Evolutionary conservation across 2,113 vertebrate species (phyloP).

Genomic region (Cromileptes altivelis): DNA sequence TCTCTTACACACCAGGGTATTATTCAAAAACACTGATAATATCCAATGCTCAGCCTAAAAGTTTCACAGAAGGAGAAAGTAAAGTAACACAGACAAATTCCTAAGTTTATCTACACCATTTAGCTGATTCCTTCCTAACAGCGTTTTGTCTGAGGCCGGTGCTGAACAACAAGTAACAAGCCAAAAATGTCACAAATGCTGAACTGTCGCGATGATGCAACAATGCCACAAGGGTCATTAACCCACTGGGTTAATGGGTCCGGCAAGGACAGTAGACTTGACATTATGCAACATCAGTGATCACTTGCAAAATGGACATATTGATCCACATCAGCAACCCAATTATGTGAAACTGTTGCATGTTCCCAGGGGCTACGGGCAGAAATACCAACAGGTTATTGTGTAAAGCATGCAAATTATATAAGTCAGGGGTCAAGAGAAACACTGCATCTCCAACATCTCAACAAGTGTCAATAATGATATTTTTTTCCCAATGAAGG

Average conservation of each 20-base stretch:
- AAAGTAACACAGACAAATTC: neutral
- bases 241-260: slow-evolving; percentile 60
- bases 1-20: slow-evolving; percentile 1
- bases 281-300: slow-evolving; percentile 64
- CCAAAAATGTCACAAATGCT: slow-evolving; percentile 30
- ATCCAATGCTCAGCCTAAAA: neutral
- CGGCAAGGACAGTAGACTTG: slow-evolving; percentile 43
- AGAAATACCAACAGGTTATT: slow-evolving; percentile 20
- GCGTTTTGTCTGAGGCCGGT: slow-evolving; percentile 2
- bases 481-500: neutral
- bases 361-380: slow-evolving; percentile 25
- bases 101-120: slow-evolving; percentile 18
- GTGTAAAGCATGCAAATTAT: slow-evolving; percentile 34
- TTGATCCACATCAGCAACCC: slow-evolving; percentile 55
- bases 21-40: slow-evolving; percentile 12
- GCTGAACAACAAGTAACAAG: slow-evolving; percentile 34
- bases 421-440: slow-evolving; percentile 1
- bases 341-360: slow-evolving; percentile 48
- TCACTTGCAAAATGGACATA: slow-evolving; percentile 59
- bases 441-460: slow-evolving; percentile 5
- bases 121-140: slow-evolving; percentile 7
- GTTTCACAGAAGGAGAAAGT: slow-evolving; percentile 8
- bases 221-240: slow-evolving; percentile 59
- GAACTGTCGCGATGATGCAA: slow-evolving; percentile 65
- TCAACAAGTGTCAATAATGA: neutral